Conservation (phyloP, 2,113 vertebrate genomes). For the Sylvietta virens region DNA sequence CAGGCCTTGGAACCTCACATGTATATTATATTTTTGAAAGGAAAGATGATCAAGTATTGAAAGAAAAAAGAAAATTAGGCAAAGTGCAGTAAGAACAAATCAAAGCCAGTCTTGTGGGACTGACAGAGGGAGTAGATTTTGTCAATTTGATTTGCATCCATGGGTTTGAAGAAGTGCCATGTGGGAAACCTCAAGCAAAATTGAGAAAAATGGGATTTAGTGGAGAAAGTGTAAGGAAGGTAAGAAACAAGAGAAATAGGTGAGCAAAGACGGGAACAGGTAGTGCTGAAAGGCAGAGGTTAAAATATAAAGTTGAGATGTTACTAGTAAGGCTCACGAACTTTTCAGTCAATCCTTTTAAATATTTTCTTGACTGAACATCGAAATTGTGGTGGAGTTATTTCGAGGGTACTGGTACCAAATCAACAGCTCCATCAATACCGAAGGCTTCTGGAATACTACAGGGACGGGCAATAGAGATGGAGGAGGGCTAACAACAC, state of each 20-base stretch:
- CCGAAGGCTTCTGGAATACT: neutral
- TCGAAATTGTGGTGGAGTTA: neutral
- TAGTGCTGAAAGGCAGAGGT: neutral
- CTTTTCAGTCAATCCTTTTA: neutral
- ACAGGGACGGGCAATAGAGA: neutral
- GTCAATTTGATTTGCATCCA: neutral
- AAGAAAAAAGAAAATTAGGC: neutral
- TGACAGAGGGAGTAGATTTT: neutral
- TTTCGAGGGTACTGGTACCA: neutral
- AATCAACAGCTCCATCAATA: neutral
- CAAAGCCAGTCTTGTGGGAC: neutral
- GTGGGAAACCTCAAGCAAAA: neutral
- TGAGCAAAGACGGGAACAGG: neutral
- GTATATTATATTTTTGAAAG: neutral
- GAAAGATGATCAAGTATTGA: neutral
- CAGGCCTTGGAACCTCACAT: neutral
- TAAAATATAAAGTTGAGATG: neutral
- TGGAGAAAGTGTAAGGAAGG: neutral
- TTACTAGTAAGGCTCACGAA: neutral
- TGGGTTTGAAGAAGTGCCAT: neutral
- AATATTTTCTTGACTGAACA: neutral
- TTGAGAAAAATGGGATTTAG: neutral
- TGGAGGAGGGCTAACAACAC: neutral
- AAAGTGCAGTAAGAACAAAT: neutral
- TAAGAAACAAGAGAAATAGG: neutral